Conservation (phyloP, 2,113 vertebrate species). For the Etheostoma cragini region DNA sequence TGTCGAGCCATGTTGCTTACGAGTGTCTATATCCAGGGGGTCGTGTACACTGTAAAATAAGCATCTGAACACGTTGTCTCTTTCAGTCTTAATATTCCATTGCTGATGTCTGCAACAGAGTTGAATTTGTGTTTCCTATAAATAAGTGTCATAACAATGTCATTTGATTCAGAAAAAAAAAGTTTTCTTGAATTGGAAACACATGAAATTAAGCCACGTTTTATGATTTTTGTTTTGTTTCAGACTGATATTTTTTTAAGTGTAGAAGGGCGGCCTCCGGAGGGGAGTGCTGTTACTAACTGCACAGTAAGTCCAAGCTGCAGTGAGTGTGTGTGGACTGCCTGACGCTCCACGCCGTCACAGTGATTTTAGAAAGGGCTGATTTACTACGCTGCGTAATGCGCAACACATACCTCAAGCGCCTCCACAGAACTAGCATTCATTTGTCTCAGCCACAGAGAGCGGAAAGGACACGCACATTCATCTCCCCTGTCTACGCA, state of each 20-base stretch:
- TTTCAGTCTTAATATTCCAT: conserved; percentile 3
- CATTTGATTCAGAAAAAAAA: not conserved
- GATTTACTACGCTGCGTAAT: conserved; percentile 76
- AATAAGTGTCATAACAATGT: not conserved
- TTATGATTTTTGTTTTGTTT: not conserved
- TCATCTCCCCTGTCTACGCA: conserved; percentile 26
- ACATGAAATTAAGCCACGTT: conserved; percentile 18
- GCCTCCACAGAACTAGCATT: conserved; percentile 73
- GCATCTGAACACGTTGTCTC: conserved; percentile 37
- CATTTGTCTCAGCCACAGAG: conserved; percentile 67
- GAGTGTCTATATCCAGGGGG: conserved; percentile 66
- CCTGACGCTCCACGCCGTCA: conserved; percentile 72
- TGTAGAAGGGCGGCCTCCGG: conserved; percentile 13
- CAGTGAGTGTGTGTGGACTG: conserved; percentile 62
- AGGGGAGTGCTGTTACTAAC: conserved; percentile 56
- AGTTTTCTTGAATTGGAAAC: conserved; percentile 2
- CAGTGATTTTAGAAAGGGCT: conserved; percentile 68
- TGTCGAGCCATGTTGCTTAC: conserved; percentile 77
- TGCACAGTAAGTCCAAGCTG: conserved; percentile 60
- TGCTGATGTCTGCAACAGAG: not conserved
- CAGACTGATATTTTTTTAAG: conserved; percentile 42
- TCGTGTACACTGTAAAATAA: conserved; percentile 64
- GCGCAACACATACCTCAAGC: conserved; percentile 72
- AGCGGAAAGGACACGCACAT: conserved; percentile 24
- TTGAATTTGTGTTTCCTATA: not conserved